Conservation (phyloP, 2,113 vertebrate species). For the Penelope pileata region DNA sequence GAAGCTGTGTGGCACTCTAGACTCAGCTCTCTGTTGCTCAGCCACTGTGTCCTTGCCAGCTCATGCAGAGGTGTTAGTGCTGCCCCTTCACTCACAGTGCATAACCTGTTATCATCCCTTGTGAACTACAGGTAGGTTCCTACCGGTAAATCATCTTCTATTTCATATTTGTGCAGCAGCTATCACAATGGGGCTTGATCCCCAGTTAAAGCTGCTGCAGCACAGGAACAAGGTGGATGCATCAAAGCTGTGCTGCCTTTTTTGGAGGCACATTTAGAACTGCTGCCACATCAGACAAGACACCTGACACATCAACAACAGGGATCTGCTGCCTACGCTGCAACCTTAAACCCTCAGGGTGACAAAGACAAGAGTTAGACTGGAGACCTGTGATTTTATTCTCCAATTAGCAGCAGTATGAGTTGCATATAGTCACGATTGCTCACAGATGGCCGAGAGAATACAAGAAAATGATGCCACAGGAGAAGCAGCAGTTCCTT, state of each 20-base stretch:
- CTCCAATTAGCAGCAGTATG: not conserved
- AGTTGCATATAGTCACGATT: not conserved
- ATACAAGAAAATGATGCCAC: not conserved
- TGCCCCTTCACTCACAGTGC: fast-evolving
- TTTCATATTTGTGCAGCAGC: not conserved
- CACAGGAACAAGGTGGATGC: not conserved
- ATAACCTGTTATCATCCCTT: not conserved
- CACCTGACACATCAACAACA: fast-evolving
- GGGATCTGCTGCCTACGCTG: not conserved
- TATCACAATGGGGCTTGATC: not conserved
- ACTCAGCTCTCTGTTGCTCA: not conserved
- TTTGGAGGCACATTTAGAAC: not conserved
- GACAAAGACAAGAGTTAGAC: not conserved
- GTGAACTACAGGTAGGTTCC: not conserved
- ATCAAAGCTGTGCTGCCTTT: not conserved
- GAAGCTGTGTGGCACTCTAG: not conserved
- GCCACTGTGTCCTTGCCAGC: not conserved
- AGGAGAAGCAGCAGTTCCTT: not conserved
- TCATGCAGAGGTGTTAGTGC: fast-evolving
- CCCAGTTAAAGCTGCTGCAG: not conserved
- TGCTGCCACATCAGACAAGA: not conserved
- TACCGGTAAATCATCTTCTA: not conserved
- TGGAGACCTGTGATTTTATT: not conserved
- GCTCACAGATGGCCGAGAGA: not conserved
- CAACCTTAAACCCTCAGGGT: not conserved